phyloP scores from a whole-genome alignment of 64 coral and sea anemone species.

The Anthopleura sola region DNA sequence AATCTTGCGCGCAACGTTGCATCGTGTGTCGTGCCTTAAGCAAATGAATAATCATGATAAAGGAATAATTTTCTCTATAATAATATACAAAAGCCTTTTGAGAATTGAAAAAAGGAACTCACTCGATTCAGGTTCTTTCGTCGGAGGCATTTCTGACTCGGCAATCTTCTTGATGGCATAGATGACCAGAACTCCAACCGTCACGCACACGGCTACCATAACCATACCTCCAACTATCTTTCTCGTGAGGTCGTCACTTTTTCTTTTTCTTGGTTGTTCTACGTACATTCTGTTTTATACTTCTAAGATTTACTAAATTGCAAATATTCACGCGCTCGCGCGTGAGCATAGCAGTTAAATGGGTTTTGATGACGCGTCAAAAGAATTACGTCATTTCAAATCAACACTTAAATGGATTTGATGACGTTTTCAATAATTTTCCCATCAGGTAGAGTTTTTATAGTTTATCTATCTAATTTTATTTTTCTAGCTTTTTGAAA shows the following conservation, averaged over 20 bases:
- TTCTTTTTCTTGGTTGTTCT: not conserved
- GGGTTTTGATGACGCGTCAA: not conserved
- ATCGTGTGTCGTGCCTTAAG: too few relatives aligned
- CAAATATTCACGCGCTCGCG: not conserved
- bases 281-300: constrained; percentile 3
- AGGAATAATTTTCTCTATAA: too few relatives aligned
- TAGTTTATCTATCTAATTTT: too few relatives aligned
- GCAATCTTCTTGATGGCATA: constrained; percentile 29
- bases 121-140: not conserved
- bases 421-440: too few relatives aligned
- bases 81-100: too few relatives aligned
- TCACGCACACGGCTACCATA: constrained; percentile 55
- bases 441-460: too few relatives aligned
- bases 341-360: not conserved
- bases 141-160: constrained; percentile 36
- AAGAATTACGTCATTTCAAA: not conserved
- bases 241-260: not conserved
- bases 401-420: too few relatives aligned
- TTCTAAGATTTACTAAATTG: not conserved
- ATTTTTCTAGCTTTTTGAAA: too few relatives aligned
- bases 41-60: too few relatives aligned
- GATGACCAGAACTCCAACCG: constrained; percentile 52
- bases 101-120: not conserved
- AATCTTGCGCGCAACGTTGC: too few relatives aligned
- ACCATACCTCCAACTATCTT: constrained; percentile 33